phyloP scores from a whole-genome alignment of 2,888 invertebrate species.

The Alcis repandata region DNA sequence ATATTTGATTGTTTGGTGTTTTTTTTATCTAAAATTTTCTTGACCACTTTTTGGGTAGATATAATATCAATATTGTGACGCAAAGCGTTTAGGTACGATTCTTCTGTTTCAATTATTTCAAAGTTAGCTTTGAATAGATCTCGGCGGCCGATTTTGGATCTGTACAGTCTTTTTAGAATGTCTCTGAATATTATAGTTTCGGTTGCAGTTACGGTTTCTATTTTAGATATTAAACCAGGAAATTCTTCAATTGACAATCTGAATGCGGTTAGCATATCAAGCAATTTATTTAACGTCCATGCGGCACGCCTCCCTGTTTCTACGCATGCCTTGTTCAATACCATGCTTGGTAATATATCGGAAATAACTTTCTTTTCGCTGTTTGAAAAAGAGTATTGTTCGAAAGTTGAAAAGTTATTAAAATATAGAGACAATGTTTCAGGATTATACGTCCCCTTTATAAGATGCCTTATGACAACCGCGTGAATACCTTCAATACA shows the following conservation, averaged over 20 bases:
- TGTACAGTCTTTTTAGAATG: conserved; percentile 57
- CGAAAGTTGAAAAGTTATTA: conserved; percentile 58
- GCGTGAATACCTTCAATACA: conserved; percentile 71
- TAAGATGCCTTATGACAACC: conserved; percentile 62
- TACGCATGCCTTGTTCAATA: conserved; percentile 48
- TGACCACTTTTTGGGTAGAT: conserved; percentile 9
- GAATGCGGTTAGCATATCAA: conserved; percentile 57
- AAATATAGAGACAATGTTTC: conserved; percentile 55
- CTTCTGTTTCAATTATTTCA: conserved; percentile 55
- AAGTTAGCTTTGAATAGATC: conserved; percentile 60
- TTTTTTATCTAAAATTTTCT: not conserved
- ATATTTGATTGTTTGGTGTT: not conserved
- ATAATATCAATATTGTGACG: conserved; percentile 61
- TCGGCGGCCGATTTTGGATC: conserved; percentile 58
- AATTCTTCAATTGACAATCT: conserved; percentile 49
- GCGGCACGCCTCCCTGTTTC: conserved; percentile 40
- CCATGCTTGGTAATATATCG: conserved; percentile 47
- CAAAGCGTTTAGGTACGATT: conserved; percentile 66
- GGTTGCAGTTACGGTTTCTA: conserved; percentile 50
- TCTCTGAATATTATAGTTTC: conserved; percentile 44
- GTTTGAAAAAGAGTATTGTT: conserved; percentile 58
- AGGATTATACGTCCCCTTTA: conserved; percentile 41
- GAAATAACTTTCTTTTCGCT: conserved; percentile 55
- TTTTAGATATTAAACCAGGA: conserved; percentile 49
- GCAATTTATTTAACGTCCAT: conserved; percentile 46